phyloP scores from a whole-genome alignment of 2,113 vertebrate species.

The Corythornis madagascariensis region DNA sequence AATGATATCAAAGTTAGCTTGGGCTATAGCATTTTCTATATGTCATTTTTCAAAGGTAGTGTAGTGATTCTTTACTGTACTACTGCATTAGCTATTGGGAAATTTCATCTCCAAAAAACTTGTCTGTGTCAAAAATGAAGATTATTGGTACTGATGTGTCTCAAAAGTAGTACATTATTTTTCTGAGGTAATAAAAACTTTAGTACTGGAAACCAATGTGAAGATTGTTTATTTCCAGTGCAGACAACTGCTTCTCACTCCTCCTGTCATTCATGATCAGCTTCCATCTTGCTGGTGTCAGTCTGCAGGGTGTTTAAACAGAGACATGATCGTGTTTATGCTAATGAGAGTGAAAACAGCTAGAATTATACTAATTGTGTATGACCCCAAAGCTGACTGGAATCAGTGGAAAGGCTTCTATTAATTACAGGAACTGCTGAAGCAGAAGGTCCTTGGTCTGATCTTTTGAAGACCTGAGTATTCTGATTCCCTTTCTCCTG shows the following conservation, averaged over 20 bases:
- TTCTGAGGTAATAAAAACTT: background rate
- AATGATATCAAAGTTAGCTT: background rate
- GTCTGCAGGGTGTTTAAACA: background rate
- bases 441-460: background rate
- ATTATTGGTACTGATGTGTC: background rate
- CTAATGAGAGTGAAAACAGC: background rate
- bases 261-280: background rate
- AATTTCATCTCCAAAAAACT: background rate
- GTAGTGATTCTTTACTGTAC: background rate
- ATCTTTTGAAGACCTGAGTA: background rate
- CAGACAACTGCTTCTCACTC: background rate
- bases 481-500: background rate
- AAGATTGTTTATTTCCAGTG: background rate
- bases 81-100: background rate
- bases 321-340: fast-evolving
- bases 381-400: background rate
- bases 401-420: background rate
- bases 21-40: background rate
- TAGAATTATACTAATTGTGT: background rate
- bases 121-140: background rate
- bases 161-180: background rate
- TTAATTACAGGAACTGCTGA: background rate
- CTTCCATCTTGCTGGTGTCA: background rate
- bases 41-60: background rate
- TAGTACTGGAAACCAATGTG: background rate